phyloP scores from a whole-genome alignment of 2,113 vertebrate genomes.

The Actenoides lindsayi region DNA sequence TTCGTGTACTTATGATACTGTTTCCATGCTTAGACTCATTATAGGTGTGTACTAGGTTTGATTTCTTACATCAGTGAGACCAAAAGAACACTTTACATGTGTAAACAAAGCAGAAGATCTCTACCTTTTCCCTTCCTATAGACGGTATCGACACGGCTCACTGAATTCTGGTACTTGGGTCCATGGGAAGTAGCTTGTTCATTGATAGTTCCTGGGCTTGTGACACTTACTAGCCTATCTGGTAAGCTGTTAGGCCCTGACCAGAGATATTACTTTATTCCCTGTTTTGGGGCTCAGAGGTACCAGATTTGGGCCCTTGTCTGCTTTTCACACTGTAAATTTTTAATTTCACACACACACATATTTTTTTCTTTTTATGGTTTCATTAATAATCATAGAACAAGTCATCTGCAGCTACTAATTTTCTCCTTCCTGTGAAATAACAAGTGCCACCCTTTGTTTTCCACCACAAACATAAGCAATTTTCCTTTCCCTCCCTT shows the following conservation, averaged over 20 bases:
- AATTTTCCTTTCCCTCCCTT: not conserved
- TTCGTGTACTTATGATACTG: not conserved
- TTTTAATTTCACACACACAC: no score
- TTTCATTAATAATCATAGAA: not conserved
- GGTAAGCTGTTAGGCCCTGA: not conserved
- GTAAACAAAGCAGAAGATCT: not conserved
- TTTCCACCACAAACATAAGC: not conserved
- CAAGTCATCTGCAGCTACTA: not conserved
- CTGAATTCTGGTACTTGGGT: not conserved
- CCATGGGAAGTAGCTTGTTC: not conserved
- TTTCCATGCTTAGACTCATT: not conserved
- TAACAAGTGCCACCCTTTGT: not conserved
- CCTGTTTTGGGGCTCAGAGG: not conserved
- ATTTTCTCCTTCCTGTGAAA: not conserved
- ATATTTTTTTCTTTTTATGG: not conserved
- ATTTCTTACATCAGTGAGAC: not conserved
- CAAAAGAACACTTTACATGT: not conserved
- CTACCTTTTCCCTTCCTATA: not conserved
- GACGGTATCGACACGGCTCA: not conserved
- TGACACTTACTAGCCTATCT: not conserved
- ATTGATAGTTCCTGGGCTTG: not conserved
- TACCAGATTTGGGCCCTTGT: not conserved
- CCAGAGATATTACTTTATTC: not conserved
- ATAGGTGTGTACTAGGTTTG: not conserved
- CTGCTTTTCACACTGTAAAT: not conserved